Conservation (phyloP, 2,113 vertebrate species). For the Crotophaga sulcirostris region DNA sequence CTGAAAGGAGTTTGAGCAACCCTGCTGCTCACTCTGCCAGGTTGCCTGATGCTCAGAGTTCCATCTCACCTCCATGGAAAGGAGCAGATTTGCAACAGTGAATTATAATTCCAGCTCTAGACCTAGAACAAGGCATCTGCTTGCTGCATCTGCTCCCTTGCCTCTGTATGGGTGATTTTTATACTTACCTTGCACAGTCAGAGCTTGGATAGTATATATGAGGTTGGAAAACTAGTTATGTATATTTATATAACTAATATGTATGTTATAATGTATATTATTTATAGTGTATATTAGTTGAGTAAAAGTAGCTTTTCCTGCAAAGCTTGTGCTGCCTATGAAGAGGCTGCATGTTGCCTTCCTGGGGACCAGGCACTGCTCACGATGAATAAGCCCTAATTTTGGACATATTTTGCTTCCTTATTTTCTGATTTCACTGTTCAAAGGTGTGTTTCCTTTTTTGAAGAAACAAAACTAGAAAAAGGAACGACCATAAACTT, state of each 20-base stretch:
- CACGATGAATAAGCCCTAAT: neutral
- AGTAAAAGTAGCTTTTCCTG: neutral
- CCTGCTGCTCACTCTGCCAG: neutral
- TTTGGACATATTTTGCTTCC: neutral
- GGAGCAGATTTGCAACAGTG: neutral
- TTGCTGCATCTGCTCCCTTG: neutral
- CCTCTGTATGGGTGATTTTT: neutral
- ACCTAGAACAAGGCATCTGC: neutral
- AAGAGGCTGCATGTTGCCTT: neutral
- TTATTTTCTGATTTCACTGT: slow-evolving; percentile 43
- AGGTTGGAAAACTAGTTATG: neutral
- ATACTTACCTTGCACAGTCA: neutral
- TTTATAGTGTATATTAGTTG: too few relatives aligned
- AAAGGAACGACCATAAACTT: slow-evolving; percentile 28
- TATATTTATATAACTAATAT: neutral
- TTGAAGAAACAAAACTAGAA: slow-evolving; percentile 58
- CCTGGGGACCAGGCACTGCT: neutral
- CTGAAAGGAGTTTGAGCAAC: neutral
- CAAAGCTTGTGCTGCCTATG: neutral
- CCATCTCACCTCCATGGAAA: neutral
- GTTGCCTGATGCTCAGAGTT: neutral
- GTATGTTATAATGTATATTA: neutral
- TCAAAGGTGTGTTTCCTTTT: slow-evolving; percentile 52
- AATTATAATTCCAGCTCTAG: neutral
- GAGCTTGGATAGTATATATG: neutral